Base-by-base conservation (phyloP, 2,888 invertebrate genomes). In the Torymus auratus region DNA sequence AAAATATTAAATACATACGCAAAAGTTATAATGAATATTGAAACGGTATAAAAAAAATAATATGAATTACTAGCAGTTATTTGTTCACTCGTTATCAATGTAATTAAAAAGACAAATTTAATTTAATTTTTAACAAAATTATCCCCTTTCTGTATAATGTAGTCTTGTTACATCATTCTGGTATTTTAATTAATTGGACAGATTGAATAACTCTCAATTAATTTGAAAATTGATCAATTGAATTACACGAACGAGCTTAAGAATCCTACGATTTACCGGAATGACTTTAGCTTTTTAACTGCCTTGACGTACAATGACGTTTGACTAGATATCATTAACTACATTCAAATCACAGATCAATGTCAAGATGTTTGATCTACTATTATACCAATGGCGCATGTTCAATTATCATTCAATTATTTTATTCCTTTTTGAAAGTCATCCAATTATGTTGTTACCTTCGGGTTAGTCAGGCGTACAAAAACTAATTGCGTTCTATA, bases 361-460 rank as follows among this genome's bases (percentile, higher is more conserved):
- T 74, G 77, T 81, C 77, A 70, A 65, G 73, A 74, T 73, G 28
- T 64, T 81, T 77, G 68, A 81, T 77, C 56, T 73, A 64, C 53
- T 17, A 77, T 72, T 68, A 71, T 62, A 68, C 10, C 68, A 76
- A 15, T 50, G 71, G 61, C 20, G 52, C 56, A 58, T 65, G 65
- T 28, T 75, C 70, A 13, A 71, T 41, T 75, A 67, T 75, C 64
- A 58, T 60, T 70, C 23, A 61, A 78, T 78, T 75, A 74, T 60
- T 74, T 74, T 13, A 70, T 79, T 58, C 50, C 3, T 55, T 65
- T 61, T 75, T 55, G n/a, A 65, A 67, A 75, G 70, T 75, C 65
- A 75, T 65, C 20, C 53, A 65, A 75, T 71, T 60, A 41, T 52
- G 23, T 53, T 62, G 52, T 62, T 65, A 78, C 23, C 12, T 69